Base-by-base conservation (phyloP, 1,140 invertebrate genomes). In the Euglossa dilemma region DNA sequence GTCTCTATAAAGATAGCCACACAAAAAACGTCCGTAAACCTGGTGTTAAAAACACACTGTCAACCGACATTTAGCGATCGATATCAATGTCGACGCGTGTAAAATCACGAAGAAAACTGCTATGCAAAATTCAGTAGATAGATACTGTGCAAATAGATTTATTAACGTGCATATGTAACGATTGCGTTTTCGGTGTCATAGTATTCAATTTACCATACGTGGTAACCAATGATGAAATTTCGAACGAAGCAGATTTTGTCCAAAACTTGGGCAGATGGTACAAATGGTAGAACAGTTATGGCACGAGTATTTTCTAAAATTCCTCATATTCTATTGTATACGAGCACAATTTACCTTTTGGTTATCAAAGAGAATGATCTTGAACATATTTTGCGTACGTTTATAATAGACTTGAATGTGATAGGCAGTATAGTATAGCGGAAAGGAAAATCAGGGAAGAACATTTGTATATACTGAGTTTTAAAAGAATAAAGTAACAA, bases 151-250 rank as follows among this genome's bases (percentile, higher is more conserved):
- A 95, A 78, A 96, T 96, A 94, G 96, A 98, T 95, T 94, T 98
- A 67, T 90, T 94, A 57, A 90, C 77, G 73, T 91, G 91, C 93
- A 88, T 94, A 93, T 91, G 96, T 87, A 90, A 91, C 54, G 87
- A 89, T 61, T 91, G 94, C 69, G 89, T 93, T 2, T 96, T 97
- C 90, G 99, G 99, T 95, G 79, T 99, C 36, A 94, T 99, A 72
- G 89, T 99, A 71, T 99, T 99, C 90, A 99, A 99, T 96, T 99
- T 99, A 4, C 99, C 99, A 0, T 99, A 99, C 95, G 99, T 99
- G 64, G 97, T 98, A 0, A 99, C 99, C 16, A 95, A 96, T 23
- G 93, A 95, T 54, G 97, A 98, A 94, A 95, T 97, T 87, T 85
- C 81, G 56, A 95, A 95, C 69, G 67, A 81, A 3, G n/a, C 83